phyloP scores from a whole-genome alignment of 2,797 vertebrate species.

The Sphenodon punctatus region DNA sequence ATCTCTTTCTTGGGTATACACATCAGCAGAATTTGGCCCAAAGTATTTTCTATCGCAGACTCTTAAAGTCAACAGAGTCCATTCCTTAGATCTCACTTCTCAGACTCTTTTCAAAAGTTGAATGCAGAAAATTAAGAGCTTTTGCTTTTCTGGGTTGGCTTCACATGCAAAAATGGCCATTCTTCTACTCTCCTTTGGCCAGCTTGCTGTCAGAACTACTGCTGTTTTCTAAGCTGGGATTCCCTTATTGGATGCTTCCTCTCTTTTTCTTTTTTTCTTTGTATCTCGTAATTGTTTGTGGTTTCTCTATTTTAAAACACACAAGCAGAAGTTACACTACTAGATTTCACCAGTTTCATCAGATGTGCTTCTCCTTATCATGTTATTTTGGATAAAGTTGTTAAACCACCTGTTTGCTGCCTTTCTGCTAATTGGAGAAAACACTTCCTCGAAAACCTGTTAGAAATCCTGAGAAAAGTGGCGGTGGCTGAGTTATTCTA shows the following conservation, averaged over 20 bases:
- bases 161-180: too few relatives aligned
- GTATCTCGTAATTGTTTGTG: too few relatives aligned
- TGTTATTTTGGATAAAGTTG: neutral
- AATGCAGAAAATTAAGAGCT: neutral
- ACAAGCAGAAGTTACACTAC: neutral
- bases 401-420: conserved; percentile 15
- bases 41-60: neutral
- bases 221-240: too few relatives aligned
- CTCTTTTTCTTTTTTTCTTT: too few relatives aligned
- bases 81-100: neutral
- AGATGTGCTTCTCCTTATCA: neutral
- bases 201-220: too few relatives aligned
- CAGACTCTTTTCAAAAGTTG: neutral
- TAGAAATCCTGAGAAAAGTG: conserved; percentile 10
- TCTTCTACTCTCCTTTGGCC: too few relatives aligned
- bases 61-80: neutral
- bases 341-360: too few relatives aligned
- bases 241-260: too few relatives aligned
- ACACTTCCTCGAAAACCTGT: neutral
- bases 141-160: conserved; percentile 25
- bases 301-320: neutral
- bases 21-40: neutral
- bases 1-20: neutral
- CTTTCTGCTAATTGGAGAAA: conserved; percentile 10
- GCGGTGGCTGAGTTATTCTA: neutral